Percentiles rank a stretch among this genome's conserved stretches.
These are phyloP conservation scores for Brevimyrus niger DNA, from an alignment of 2,113 vertebrate species.

Conservation along the genomic window DNA sequence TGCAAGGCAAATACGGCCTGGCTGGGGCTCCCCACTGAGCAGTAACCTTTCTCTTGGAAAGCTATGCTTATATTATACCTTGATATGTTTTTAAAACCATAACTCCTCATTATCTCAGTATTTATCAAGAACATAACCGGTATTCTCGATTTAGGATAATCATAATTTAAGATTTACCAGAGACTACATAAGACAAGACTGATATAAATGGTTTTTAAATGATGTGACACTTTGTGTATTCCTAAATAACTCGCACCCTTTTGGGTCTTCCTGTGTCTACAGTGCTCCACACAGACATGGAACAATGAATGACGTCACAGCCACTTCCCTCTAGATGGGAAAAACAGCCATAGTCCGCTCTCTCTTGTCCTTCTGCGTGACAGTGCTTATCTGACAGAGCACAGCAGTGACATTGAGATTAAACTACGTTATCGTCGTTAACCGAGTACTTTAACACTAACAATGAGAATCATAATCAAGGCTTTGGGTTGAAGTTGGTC, in stretches of 20 bases:
- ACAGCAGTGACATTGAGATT: neutral
- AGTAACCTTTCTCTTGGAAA: neutral
- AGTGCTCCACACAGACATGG: neutral
- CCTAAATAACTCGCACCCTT: neutral
- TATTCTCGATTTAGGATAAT: neutral
- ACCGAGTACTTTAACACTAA: neutral
- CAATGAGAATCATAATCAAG: neutral
- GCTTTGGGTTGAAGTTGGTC: neutral
- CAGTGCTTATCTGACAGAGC: slow-evolving; percentile 27
- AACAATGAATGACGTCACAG: slow-evolving; percentile 53
- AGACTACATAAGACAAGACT: neutral
- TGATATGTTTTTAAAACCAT: neutral
- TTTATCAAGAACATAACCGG: neutral
- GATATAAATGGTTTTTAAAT: neutral
- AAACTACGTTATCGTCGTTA: neutral
- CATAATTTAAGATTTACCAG: neutral
- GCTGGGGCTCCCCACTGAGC: too few species aligned
- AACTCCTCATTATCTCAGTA: neutral
- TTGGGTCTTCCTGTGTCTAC: slow-evolving; percentile 12
- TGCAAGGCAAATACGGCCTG: neutral
- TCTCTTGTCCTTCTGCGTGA: slow-evolving; percentile 44
- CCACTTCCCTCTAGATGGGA: slow-evolving; percentile 49
- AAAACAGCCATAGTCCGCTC: slow-evolving; percentile 53
- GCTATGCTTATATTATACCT: neutral
- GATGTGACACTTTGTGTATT: neutral